These are phyloP conservation scores for Pachycephus smyrnensis DNA, from an alignment of 2,888 invertebrate species.

Conservation along the genomic window DNA sequence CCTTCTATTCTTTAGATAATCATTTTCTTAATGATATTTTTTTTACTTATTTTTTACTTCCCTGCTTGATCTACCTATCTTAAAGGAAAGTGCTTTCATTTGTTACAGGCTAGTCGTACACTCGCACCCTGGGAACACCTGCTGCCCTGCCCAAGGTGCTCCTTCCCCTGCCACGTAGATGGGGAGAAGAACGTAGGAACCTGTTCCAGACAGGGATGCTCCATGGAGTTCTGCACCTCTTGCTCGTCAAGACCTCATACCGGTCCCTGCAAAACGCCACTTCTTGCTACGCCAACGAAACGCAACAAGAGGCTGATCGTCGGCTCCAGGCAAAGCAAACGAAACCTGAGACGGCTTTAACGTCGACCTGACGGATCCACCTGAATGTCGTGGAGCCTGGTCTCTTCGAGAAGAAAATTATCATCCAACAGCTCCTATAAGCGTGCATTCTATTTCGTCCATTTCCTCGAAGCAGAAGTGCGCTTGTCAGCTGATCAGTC, in stretches of 20 bases:
- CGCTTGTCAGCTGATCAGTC: too few species aligned
- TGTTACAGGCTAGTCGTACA: slow-evolving; percentile 60
- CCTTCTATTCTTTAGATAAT: too few species aligned
- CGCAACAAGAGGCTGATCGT: slow-evolving; percentile 54
- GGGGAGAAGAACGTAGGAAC: slow-evolving; percentile 57
- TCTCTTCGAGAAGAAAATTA: too few species aligned
- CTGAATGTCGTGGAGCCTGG: too few species aligned
- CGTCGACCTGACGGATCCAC: slow-evolving; percentile 1
- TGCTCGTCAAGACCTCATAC: slow-evolving; percentile 58
- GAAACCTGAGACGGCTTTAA: slow-evolving; percentile 61
- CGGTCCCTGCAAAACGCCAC: slow-evolving; percentile 59
- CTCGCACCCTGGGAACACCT: slow-evolving; percentile 59
- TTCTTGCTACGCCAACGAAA: slow-evolving; percentile 62
- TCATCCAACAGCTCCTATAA: too few species aligned
- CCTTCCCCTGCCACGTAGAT: slow-evolving; percentile 60
- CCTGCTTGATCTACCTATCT: background rate
- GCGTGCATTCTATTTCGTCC: too few species aligned
- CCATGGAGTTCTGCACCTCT: slow-evolving; percentile 59
- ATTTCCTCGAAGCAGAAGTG: too few species aligned
- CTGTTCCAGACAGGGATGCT: slow-evolving; percentile 61
- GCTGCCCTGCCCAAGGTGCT: slow-evolving; percentile 60
- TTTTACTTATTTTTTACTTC: background rate
- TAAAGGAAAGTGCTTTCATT: slow-evolving; percentile 10
- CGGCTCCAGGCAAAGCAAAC: slow-evolving; percentile 61
- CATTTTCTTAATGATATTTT: too few species aligned